A percentile compares a stretch with the other conserved stretches of the same genome.
phyloP scores from a whole-genome alignment of 2,113 vertebrate genomes.

The Ailuropoda melanoleuca region DNA sequence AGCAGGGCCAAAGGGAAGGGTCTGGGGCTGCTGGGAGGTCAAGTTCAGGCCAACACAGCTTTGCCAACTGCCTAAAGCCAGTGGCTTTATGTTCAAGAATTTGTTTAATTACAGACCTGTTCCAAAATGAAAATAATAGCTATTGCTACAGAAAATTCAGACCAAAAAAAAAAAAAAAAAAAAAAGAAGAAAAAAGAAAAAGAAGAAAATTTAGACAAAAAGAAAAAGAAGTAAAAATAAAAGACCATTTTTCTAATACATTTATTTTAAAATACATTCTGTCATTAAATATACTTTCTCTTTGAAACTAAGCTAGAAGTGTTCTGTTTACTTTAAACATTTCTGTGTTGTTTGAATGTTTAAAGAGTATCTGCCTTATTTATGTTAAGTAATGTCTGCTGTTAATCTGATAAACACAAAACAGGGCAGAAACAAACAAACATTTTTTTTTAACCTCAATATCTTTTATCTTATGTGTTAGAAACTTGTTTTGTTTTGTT shows the following conservation, averaged over 20 bases:
- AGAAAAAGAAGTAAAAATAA: neutral
- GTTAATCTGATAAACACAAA: constrained; percentile 13
- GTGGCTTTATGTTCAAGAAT: neutral
- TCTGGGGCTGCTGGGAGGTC: neutral
- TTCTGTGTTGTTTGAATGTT: neutral
- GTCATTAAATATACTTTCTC: neutral
- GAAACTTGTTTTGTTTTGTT: neutral
- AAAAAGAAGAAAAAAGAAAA: neutral
- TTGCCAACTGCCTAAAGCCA: neutral
- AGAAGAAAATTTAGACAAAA: neutral
- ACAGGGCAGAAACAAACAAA: neutral
- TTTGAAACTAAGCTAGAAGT: neutral
- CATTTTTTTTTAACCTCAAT: neutral
- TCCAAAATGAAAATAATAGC: neutral
- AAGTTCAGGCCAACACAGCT: constrained; percentile 18
- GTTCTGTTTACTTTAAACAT: neutral
- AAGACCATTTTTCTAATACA: neutral
- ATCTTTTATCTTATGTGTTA: neutral
- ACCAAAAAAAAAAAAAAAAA: neutral
- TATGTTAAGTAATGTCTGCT: neutral
- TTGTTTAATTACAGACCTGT: neutral
- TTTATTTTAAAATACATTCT: constrained; percentile 10
- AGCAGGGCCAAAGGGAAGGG: neutral
- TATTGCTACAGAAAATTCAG: neutral
- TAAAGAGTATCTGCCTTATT: neutral